These are phyloP conservation scores for Acanthosepion esculentum DNA, from an alignment of 2,888 invertebrate species.

Conservation along the genomic window DNA sequence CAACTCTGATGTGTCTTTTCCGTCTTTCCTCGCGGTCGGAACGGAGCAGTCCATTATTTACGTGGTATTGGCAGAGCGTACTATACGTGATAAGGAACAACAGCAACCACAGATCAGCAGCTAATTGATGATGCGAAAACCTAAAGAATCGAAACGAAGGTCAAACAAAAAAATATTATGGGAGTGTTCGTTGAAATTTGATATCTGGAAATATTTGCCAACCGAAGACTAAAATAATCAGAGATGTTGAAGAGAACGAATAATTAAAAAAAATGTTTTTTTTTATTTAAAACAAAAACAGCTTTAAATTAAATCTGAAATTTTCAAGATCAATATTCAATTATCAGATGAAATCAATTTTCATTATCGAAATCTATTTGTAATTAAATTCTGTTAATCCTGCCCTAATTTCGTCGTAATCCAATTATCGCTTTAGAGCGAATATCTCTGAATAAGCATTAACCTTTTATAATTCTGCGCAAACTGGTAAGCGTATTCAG, in stretches of 20 bases:
- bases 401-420: background rate
- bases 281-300: background rate
- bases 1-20: too few species aligned
- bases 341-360: background rate
- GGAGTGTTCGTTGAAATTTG: background rate
- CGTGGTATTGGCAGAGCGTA: too few species aligned
- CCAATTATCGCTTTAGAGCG: background rate
- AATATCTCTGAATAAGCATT: background rate
- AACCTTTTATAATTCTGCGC: background rate
- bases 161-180: background rate
- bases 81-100: too few species aligned
- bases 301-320: background rate
- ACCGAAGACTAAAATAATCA: background rate
- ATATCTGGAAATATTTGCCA: background rate
- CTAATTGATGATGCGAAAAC: background rate
- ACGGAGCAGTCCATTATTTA: too few species aligned
- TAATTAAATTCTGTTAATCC: constrained; percentile 1
- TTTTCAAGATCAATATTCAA: background rate
- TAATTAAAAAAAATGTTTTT: background rate
- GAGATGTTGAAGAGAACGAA: background rate
- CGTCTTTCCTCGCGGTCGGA: too few species aligned
- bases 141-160: background rate
- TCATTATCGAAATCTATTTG: background rate
- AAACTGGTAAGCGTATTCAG: background rate
- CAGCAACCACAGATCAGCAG: background rate